phyloP scores from a whole-genome alignment of 2,888 invertebrate genomes.

The Pseudanteris insignis region DNA sequence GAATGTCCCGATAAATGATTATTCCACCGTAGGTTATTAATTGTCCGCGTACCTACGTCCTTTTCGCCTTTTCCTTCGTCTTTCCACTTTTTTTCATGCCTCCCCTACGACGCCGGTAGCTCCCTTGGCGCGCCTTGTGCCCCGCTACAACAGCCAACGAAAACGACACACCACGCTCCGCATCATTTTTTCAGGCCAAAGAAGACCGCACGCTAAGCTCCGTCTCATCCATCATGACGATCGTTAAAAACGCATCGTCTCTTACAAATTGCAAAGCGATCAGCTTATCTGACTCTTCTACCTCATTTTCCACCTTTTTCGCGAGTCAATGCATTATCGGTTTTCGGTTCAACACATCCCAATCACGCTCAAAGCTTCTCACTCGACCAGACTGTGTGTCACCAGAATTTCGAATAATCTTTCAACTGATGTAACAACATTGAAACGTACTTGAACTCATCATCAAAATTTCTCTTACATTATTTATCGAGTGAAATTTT shows the following conservation, averaged over 20 bases:
- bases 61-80: slow-evolving; percentile 39
- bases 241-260: slow-evolving; percentile 62
- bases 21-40: slow-evolving; percentile 63
- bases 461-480: too few species aligned
- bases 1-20: slow-evolving; percentile 67
- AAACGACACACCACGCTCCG: slow-evolving; percentile 34
- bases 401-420: too few species aligned
- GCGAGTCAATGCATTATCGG: slow-evolving; percentile 12
- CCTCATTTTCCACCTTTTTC: slow-evolving; percentile 35
- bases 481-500: too few species aligned
- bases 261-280: slow-evolving; percentile 46
- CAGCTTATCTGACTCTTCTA: slow-evolving; percentile 34
- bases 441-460: too few species aligned
- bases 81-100: slow-evolving; percentile 16
- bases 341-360: too few species aligned
- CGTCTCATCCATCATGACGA: slow-evolving; percentile 58
- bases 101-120: slow-evolving; percentile 47
- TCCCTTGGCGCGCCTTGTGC: slow-evolving; percentile 59
- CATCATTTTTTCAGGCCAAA: slow-evolving; percentile 63
- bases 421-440: too few species aligned
- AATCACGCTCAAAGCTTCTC: too few species aligned
- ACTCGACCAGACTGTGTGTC: too few species aligned
- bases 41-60: slow-evolving; percentile 53
- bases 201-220: slow-evolving; percentile 47
- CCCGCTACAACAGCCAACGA: slow-evolving; percentile 59